These are phyloP conservation scores for Aradophagus sp. DNA, from an alignment of 1,140 invertebrate species.

Conservation along the genomic window DNA sequence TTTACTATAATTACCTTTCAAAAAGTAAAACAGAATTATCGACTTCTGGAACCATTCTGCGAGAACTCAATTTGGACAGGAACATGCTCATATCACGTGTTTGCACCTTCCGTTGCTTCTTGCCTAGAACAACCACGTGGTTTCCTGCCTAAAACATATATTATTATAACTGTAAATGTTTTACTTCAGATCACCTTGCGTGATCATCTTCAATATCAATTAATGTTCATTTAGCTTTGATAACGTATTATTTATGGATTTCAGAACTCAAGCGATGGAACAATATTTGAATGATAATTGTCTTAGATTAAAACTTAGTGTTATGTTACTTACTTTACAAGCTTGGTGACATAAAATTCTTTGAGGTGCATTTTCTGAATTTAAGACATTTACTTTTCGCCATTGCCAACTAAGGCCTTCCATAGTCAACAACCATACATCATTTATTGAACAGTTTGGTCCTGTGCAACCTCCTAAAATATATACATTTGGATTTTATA, in stretches of 20 bases:
- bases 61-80: conserved; percentile 59
- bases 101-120: conserved; percentile 64
- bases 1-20: conserved; percentile 57
- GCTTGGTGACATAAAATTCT: conserved; percentile 95
- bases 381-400: conserved; percentile 84
- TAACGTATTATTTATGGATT: too few relatives aligned
- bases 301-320: too few relatives aligned
- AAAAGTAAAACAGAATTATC: conserved; percentile 38
- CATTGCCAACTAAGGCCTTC: conserved; percentile 82
- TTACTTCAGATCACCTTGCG: too few relatives aligned
- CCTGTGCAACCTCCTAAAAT: conserved; percentile 82
- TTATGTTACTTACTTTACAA: conserved; percentile 80
- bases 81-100: conserved; percentile 69
- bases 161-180: too few relatives aligned
- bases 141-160: conserved; percentile 67
- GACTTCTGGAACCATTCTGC: conserved; percentile 51
- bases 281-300: too few relatives aligned
- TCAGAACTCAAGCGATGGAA: too few relatives aligned
- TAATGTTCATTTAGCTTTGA: too few relatives aligned
- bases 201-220: too few relatives aligned
- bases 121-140: conserved; percentile 72
- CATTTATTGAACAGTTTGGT: conserved; percentile 81
- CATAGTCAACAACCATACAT: conserved; percentile 82
- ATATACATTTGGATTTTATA: conserved; percentile 45
- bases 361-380: conserved; percentile 85